Base-by-base conservation (phyloP, 2,797 vertebrate species). In the Notolabrus celidotus region DNA sequence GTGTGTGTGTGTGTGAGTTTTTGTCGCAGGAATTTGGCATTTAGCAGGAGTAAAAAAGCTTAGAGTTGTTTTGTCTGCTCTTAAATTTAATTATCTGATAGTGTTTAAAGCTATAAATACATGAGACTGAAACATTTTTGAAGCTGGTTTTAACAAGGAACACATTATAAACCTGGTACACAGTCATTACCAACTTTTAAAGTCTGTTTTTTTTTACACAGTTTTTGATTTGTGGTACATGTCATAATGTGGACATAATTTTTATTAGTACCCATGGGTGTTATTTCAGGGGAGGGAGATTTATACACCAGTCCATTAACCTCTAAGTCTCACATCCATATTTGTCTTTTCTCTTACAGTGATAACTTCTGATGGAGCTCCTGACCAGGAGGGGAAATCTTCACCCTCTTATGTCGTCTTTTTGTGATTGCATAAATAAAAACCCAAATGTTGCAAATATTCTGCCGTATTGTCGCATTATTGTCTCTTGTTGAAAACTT, bases 1-100 rank as follows among this genome's bases (percentile, higher is more conserved):
- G 39, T 67, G 42, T 42, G 34, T 65, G 23, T 61, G 27, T 46
- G 45, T 71, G 67, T 80, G 55, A 55, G 42, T 65, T 77, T 62
- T 62, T 42, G 50, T 67, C 56, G 19, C 56, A 66, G 46, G 52
- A 45, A 69, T 67, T 69, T 23, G 53, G 23, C 22, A 4, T 10
- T 46, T 52, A 38, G 29, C 33, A 60, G 17, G 52, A 27, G 39
- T 41, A 19, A 27, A 49, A 45, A 38, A 0, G 56, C 31, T 49
- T 67, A 15, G 9, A 19, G n/a, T 15, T 57, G 23, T 58, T 66
- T 41, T 27, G 7, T 27, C 31, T 67, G 17, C 12, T 8, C 25
- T 42, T n/a, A 10, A 52, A 25, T 72, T 42, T 49, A 0, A 22
- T 56, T 27, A 55, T 61, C 16, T n/a, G 2, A 65, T 45, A 15